Evolutionary conservation across 2,888 invertebrate species (phyloP).

Genomic region (Melolontha melolontha): DNA sequence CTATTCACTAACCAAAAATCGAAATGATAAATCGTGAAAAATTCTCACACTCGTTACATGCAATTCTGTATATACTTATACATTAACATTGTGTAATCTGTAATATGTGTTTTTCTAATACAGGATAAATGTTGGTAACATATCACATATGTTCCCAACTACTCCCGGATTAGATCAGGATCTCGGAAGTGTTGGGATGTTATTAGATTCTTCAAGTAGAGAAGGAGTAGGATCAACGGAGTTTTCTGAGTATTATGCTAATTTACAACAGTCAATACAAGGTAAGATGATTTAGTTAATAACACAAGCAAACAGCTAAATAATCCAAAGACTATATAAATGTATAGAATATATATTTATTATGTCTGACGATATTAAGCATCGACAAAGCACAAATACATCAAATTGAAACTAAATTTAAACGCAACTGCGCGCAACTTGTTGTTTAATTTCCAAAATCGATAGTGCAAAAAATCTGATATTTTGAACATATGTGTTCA

Average conservation of each 20-base stretch:
- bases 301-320: not conserved
- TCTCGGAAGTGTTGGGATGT: conserved; percentile 66
- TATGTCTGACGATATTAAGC: no score
- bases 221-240: conserved; percentile 61
- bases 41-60: conserved; percentile 34
- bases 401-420: no score
- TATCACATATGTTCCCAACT: conserved; percentile 69
- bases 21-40: conserved; percentile 19
- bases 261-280: conserved; percentile 51
- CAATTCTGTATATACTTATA: not conserved
- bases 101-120: conserved; percentile 48
- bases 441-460: no score
- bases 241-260: conserved; percentile 62
- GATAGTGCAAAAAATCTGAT: no score
- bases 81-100: conserved; percentile 13
- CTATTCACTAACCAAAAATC: conserved; percentile 19
- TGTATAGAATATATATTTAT: no score
- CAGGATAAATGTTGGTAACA: conserved; percentile 62
- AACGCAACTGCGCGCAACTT: no score
- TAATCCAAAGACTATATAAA: no score
- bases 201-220: conserved; percentile 64
- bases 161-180: conserved; percentile 69
- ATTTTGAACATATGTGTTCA: no score
- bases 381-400: no score
- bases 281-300: conserved; percentile 57